Percentiles rank a stretch among this genome's conserved stretches.
phyloP scores from a whole-genome alignment of 2,797 vertebrate species.

The Gallinago nigripennis region DNA sequence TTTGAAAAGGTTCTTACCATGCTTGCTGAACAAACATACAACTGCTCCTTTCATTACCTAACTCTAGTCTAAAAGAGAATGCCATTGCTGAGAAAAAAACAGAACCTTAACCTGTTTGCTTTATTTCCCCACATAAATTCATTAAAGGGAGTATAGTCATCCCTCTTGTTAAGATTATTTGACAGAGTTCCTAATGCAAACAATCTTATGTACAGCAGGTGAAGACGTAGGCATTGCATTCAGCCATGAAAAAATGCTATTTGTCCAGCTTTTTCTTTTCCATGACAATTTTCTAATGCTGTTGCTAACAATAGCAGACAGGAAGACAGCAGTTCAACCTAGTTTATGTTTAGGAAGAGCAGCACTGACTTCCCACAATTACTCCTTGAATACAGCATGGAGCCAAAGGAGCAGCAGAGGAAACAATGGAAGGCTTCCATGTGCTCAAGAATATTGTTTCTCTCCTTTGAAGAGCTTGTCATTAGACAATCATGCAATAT shows the following conservation, averaged over 20 bases:
- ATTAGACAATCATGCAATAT: conserved; percentile 30
- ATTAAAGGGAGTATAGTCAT: background rate
- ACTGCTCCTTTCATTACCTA: background rate
- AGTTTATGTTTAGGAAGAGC: conserved; percentile 71
- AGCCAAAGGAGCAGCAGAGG: conserved; percentile 51
- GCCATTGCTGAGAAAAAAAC: background rate
- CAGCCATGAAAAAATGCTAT: background rate
- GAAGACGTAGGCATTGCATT: background rate
- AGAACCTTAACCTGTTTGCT: background rate
- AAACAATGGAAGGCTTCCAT: conserved; percentile 59
- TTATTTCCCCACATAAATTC: background rate
- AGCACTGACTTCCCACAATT: conserved; percentile 65
- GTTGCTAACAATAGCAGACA: conserved; percentile 55
- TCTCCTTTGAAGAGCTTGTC: conserved; percentile 23
- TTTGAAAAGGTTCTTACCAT: conserved; percentile 2
- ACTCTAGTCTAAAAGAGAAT: background rate
- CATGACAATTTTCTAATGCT: conserved; percentile 39
- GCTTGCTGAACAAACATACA: conserved; percentile 29
- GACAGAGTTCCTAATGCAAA: background rate
- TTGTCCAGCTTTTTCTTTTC: background rate
- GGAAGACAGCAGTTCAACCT: conserved; percentile 66
- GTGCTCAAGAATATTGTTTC: conserved; percentile 53
- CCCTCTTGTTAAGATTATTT: background rate
- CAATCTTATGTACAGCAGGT: background rate
- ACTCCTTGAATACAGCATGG: conserved; percentile 22